Conservation (phyloP, 2,113 vertebrate genomes). For the Apaloderma vittatum region DNA sequence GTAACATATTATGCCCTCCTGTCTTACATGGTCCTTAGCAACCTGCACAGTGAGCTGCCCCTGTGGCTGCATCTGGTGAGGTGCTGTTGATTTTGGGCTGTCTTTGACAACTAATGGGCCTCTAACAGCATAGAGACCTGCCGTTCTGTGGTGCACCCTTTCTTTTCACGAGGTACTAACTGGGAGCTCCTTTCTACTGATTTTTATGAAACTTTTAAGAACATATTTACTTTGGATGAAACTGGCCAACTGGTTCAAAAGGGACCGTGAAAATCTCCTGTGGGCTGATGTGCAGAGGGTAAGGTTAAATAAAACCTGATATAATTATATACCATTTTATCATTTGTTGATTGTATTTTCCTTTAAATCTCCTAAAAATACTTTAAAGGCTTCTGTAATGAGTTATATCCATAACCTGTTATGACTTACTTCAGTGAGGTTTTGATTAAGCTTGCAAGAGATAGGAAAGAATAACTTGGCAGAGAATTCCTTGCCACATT, state of each 20-base stretch:
- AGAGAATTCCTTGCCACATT: not conserved
- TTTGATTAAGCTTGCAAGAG: constrained; percentile 17
- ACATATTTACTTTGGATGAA: not conserved
- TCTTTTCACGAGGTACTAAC: not conserved
- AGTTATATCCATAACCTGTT: not conserved
- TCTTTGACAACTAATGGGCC: not conserved
- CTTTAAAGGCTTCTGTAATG: not conserved
- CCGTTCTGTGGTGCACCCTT: not conserved
- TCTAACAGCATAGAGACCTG: not conserved
- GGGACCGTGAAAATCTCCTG: not conserved
- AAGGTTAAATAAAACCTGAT: not conserved
- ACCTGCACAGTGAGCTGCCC: not conserved
- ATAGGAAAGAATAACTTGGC: not conserved
- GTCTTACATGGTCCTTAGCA: not conserved
- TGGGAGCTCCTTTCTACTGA: not conserved
- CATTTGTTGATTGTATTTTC: not conserved
- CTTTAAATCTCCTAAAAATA: not conserved
- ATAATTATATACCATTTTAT: not conserved
- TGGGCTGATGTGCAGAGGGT: not conserved
- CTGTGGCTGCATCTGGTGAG: not conserved
- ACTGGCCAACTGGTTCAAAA: not conserved
- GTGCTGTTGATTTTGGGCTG: not conserved
- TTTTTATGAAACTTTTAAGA: not conserved
- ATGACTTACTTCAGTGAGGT: not conserved
- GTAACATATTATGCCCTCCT: not conserved